phyloP scores from a whole-genome alignment of 1,140 invertebrate genomes.

The Ridgeia piscesae region DNA sequence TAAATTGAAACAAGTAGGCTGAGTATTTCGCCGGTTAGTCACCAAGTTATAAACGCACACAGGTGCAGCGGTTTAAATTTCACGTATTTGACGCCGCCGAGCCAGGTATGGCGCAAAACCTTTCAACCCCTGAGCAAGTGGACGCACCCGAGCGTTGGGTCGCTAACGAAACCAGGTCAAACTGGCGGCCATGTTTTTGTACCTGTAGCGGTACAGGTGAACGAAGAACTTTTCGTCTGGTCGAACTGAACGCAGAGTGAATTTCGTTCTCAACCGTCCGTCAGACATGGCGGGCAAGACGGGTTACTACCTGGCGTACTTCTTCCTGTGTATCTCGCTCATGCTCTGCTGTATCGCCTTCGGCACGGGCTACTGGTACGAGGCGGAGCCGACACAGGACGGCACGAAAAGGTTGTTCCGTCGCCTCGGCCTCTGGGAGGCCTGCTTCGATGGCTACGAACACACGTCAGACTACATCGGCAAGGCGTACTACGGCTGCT shows the following conservation, averaged over 20 bases:
- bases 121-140: neutral
- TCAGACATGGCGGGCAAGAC: constrained; percentile 26
- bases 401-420: constrained; percentile 74
- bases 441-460: constrained; percentile 89
- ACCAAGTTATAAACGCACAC: neutral
- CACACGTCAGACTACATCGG: constrained; percentile 91
- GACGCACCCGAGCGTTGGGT: neutral
- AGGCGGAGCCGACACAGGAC: constrained; percentile 10
- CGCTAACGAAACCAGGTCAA: neutral
- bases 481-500: constrained; percentile 87
- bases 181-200: constrained; percentile 3
- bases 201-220: neutral
- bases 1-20: neutral
- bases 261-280: neutral
- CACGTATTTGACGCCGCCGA: neutral
- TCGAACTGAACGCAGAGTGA: neutral
- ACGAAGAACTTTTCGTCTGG: neutral
- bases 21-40: neutral
- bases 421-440: constrained; percentile 95
- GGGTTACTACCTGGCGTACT: constrained; percentile 20
- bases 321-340: constrained; percentile 15
- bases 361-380: constrained; percentile 31
- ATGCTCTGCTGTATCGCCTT: constrained; percentile 25
- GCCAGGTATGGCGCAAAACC: neutral
- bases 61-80: neutral